Base-by-base conservation (phyloP, 1,140 invertebrate species). In the Zeugodacus cucurbitae region DNA sequence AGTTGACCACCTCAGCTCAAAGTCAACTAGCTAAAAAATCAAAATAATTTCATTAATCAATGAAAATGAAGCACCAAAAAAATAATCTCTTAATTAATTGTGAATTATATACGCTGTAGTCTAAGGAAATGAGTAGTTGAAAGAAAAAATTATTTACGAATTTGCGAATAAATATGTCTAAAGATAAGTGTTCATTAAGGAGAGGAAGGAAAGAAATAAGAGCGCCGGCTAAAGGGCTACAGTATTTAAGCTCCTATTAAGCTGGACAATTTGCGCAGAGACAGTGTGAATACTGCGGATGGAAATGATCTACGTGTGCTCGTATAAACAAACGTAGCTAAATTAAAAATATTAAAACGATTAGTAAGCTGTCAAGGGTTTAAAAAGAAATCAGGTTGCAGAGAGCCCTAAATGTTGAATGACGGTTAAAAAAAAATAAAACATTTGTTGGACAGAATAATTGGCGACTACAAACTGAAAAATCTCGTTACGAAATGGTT, bases 1-100 rank as follows among this genome's bases (percentile, higher is more conserved):
- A 98, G 96, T 96, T 98, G 95, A 98, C 97, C 95, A 97, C 97
- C 96, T 97, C 96, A 95, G 95, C 96, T 95, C 93, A 93, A 89
- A 93, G 91, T 92, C 93, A 93, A 89, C 92, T 93, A 85, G 91
- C 91, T 87, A 93, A 82, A 44, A 82, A 93, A 87, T 91, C 89
- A 90, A 91, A 93, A 91, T 92, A 92, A 88, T 82, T 82, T 22
- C 78, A 88, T 88, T 87, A 87, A 85, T 54, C 59, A 70, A 87
- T 44, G 11, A 41, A 88, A 88, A 88, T 0, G 10, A 62, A 59
- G 6, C n/a, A 59, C 10, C 0, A 59, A 26, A 26, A 41, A 87
- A 88, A 87, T 86, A 82, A 48, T 48, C n/a, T 54, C 57, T 48
- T 85, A 89, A 86, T 37, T 67, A 67, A 88, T 86, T 86, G 58